Base-by-base conservation (phyloP, 2,113 vertebrate species). In the Erpornis zantholeuca region DNA sequence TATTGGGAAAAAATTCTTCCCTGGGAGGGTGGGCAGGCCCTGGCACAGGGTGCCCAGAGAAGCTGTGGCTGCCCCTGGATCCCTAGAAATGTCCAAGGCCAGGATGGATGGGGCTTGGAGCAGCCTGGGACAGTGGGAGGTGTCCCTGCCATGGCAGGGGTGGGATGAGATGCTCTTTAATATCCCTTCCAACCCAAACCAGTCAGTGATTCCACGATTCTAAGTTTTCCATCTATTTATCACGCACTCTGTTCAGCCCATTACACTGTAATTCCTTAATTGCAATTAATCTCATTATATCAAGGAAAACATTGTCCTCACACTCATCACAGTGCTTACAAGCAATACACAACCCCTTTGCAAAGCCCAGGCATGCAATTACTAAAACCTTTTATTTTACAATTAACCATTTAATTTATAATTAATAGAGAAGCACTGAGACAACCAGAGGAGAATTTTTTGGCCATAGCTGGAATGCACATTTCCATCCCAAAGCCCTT, bases 91-190 rank as follows among this genome's bases (percentile, higher is more conserved):
- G 44, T 0, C 44, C 60, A 20, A 73, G 36, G 33, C 36, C 68
- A 59, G 60, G 68, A 0, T 73, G 59, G 76, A 23, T 14, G 0
- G 49, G 57, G 25, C 28, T 87, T 4, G 77, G 38, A 66, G 44
- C 28, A 29, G 0, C 38, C 44, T 82, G 78, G 86, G 28, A 11
- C 0, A 25, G 69, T 29, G n/a, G 28, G 0, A 73, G 36, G 8
- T 52, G 36, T 45, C 35, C 42, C 57, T 88, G 57, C 24, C 18
- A 13, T 15, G 50, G 35, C n/a, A 63, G 50, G 1, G 15, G 5
- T 38, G 47, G n/a, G 0, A 35, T 17, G 5, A 1, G 12, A 19
- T 15, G 42, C 0, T 1, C 6, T 53, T 53, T 68, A 68, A 40
- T 4, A 6, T 8, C 24, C 28, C 28, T 59, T 42, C 35, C 54